phyloP scores from a whole-genome alignment of 92 coral and sea anemone species.

The Pocillopora grandis region DNA sequence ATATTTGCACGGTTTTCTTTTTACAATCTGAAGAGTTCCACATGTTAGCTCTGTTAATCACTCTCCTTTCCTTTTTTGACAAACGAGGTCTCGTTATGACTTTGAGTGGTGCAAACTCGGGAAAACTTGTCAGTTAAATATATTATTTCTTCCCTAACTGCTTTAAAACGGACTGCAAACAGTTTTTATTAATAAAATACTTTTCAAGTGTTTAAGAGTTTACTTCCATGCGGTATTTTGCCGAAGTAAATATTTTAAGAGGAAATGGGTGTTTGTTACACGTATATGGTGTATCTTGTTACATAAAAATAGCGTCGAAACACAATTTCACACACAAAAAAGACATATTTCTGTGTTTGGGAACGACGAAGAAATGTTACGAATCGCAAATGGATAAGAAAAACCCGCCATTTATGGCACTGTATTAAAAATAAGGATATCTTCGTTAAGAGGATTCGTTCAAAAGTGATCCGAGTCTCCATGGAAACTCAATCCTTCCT shows the following conservation, averaged over 20 bases:
- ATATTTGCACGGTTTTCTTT: too few relatives aligned
- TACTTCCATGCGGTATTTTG: neutral
- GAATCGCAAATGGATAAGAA: too few relatives aligned
- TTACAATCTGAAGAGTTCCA: too few relatives aligned
- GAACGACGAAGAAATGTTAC: too few relatives aligned
- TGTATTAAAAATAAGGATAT: neutral
- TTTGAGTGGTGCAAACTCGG: neutral
- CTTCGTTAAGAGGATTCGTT: neutral
- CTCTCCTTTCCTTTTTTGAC: neutral
- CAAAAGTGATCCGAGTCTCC: neutral
- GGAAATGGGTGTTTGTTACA: neutral
- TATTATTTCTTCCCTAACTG: neutral
- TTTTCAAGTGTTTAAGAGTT: neutral
- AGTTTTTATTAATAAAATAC: neutral
- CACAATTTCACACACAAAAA: too few relatives aligned
- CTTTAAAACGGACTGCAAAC: neutral
- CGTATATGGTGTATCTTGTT: neutral
- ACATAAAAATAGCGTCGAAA: neutral
- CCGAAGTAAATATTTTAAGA: slow-evolving; percentile 8
- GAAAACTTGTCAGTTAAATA: neutral
- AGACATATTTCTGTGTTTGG: too few relatives aligned
- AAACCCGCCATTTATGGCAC: neutral
- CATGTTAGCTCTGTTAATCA: too few relatives aligned
- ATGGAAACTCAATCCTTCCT: neutral
- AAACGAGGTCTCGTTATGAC: neutral